Evolutionary conservation across 2,888 invertebrate species (phyloP).

Genomic region (Philaethria dido): DNA sequence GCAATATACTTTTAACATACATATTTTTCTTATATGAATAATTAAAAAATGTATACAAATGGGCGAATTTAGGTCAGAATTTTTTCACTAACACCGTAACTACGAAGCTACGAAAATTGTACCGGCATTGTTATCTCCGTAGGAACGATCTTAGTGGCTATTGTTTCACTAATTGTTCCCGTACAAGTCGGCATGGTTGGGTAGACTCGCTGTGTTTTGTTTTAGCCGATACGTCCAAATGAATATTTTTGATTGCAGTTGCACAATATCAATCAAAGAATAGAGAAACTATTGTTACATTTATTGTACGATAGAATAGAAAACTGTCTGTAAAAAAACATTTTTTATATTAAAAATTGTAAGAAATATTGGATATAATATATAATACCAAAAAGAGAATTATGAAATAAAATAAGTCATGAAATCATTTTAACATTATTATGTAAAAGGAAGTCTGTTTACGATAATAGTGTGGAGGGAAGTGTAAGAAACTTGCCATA

Average conservation of each 20-base stretch:
- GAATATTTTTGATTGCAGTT: slow-evolving; percentile 14
- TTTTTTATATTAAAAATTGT: too few relatives aligned
- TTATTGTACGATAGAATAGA: neutral
- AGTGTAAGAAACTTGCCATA: too few relatives aligned
- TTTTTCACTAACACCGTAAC: slow-evolving; percentile 20
- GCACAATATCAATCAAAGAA: neutral
- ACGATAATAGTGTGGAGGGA: too few relatives aligned
- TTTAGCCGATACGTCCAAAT: slow-evolving; percentile 13
- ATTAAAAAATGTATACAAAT: slow-evolving; percentile 19
- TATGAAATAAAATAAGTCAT: too few relatives aligned
- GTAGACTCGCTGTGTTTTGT: slow-evolving; percentile 3
- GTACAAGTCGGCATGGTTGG: slow-evolving; percentile 6
- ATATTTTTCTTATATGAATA: slow-evolving; percentile 13
- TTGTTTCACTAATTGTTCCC: slow-evolving; percentile 35
- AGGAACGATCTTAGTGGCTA: slow-evolving; percentile 31
- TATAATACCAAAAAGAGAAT: too few relatives aligned
- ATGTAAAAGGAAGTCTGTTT: too few relatives aligned
- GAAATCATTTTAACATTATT: too few relatives aligned
- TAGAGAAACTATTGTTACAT: neutral
- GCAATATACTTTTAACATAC: neutral
- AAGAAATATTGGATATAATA: too few relatives aligned
- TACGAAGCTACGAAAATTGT: slow-evolving; percentile 27
- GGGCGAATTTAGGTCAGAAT: slow-evolving; percentile 29
- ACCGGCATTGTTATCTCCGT: slow-evolving; percentile 34
- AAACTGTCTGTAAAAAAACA: too few relatives aligned